phyloP scores from a whole-genome alignment of 2,888 invertebrate species.

The Ophraella communa region DNA sequence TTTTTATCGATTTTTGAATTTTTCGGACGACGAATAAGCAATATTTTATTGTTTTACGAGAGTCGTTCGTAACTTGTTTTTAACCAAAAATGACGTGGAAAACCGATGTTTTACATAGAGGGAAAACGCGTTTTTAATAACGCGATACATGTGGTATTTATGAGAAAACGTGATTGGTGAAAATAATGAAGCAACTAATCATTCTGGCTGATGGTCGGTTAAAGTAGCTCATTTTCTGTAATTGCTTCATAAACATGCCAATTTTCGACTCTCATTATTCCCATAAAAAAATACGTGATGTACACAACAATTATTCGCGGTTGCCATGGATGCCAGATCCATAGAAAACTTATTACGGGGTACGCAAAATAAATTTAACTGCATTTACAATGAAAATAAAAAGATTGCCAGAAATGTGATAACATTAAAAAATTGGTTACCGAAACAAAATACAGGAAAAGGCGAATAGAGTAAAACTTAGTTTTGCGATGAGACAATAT shows the following conservation, averaged over 20 bases:
- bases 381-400: too few relatives aligned
- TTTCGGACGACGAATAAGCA: not conserved
- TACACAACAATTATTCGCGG: slow-evolving; percentile 38
- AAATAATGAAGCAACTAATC: slow-evolving; percentile 60
- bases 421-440: too few relatives aligned
- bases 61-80: slow-evolving; percentile 45
- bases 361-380: not conserved
- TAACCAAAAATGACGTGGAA: too few relatives aligned
- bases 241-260: slow-evolving; percentile 60
- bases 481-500: too few relatives aligned
- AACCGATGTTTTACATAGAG: too few relatives aligned
- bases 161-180: slow-evolving; percentile 55
- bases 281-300: slow-evolving; percentile 43
- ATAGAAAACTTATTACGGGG: not conserved
- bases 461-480: too few relatives aligned
- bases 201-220: slow-evolving; percentile 57
- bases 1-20: slow-evolving; percentile 4
- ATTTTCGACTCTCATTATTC: slow-evolving; percentile 44
- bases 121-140: slow-evolving; percentile 55
- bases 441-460: too few relatives aligned
- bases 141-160: slow-evolving; percentile 55
- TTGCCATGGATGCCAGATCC: not conserved
- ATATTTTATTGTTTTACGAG: not conserved
- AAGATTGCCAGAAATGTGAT: too few relatives aligned
- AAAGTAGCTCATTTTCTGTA: slow-evolving; percentile 59